A percentile compares a stretch with the other conserved stretches of the same genome.
These are phyloP conservation scores for Habrosyne pyritoides DNA, from an alignment of 2,888 invertebrate genomes.

Conservation along the genomic window DNA sequence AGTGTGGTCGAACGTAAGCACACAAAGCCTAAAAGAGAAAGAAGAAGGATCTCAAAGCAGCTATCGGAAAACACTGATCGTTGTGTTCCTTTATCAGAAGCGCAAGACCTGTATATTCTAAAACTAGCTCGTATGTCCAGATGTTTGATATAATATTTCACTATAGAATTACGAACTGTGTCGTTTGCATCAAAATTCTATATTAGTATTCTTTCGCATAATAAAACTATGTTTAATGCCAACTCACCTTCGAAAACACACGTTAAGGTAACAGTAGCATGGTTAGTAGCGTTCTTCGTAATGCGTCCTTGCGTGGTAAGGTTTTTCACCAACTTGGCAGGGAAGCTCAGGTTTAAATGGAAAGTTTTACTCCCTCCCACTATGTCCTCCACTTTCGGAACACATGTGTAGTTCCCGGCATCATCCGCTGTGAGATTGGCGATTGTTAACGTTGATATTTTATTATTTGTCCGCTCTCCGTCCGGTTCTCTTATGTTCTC, in stretches of 20 bases:
- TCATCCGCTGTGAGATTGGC: constrained; percentile 49
- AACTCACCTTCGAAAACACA: constrained; percentile 72
- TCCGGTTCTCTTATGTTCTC: constrained; percentile 25
- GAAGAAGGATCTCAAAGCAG: too few relatives aligned
- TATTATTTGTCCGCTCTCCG: constrained; percentile 46
- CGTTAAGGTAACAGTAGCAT: constrained; percentile 44
- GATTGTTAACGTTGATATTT: constrained; percentile 51
- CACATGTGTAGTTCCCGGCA: constrained; percentile 67
- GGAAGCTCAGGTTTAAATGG: constrained; percentile 55
- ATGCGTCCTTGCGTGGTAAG: constrained; percentile 43
- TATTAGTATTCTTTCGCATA: too few relatives aligned
- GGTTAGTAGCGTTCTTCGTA: constrained; percentile 44
- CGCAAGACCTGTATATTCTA: too few relatives aligned
- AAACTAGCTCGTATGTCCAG: too few relatives aligned
- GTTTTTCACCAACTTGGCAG: constrained; percentile 46
- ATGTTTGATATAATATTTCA: too few relatives aligned
- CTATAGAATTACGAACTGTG: too few relatives aligned
- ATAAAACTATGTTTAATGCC: neutral
- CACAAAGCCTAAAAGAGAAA: too few relatives aligned
- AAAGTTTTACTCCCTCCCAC: constrained; percentile 25
- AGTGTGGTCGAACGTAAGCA: too few relatives aligned
- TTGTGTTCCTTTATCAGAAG: too few relatives aligned
- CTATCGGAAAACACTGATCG: too few relatives aligned
- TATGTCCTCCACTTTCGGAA: constrained; percentile 38
- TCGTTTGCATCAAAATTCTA: too few relatives aligned